Evolutionary conservation across 2,113 vertebrate species (phyloP).

Genomic region (Lutjanus erythropterus): DNA sequence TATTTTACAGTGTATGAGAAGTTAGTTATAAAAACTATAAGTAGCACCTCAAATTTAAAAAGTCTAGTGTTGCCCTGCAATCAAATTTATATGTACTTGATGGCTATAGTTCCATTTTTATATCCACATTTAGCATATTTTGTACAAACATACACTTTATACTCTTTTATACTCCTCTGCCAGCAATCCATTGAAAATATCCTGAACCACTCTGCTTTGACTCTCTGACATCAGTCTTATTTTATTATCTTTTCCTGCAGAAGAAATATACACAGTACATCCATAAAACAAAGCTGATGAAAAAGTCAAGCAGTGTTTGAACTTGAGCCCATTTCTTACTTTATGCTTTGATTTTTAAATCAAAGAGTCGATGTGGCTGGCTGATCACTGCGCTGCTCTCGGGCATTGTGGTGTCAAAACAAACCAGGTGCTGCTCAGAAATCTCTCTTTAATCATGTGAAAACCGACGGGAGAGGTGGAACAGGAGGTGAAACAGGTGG

Average conservation of each 20-base stretch:
- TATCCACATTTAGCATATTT: slow-evolving; percentile 14
- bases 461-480: slow-evolving; percentile 45
- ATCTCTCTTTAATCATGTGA: slow-evolving; percentile 37
- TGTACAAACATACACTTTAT: slow-evolving; percentile 10
- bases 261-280: slow-evolving; percentile 15
- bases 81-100: slow-evolving; percentile 8
- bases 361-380: slow-evolving; percentile 36
- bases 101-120: slow-evolving; percentile 16
- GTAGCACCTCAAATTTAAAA: no score
- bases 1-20: no score
- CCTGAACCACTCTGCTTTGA: neutral
- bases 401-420: slow-evolving; percentile 32
- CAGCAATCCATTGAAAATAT: slow-evolving; percentile 18
- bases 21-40: no score
- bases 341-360: slow-evolving; percentile 41
- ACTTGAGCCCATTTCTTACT: slow-evolving; percentile 39
- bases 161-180: slow-evolving; percentile 21
- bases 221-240: slow-evolving; percentile 29
- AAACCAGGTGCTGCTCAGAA: slow-evolving; percentile 41
- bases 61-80: no score
- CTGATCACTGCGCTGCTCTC: slow-evolving; percentile 21
- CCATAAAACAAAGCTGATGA: slow-evolving; percentile 46
- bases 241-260: slow-evolving; percentile 30
- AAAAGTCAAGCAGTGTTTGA: slow-evolving; percentile 52
- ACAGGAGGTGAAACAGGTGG: slow-evolving; percentile 13